Evolutionary conservation across 92 coral and sea anemone genomes (phyloP), one percentile per base, ranked within the genome.

Genomic region (Porites evermanni): DNA sequence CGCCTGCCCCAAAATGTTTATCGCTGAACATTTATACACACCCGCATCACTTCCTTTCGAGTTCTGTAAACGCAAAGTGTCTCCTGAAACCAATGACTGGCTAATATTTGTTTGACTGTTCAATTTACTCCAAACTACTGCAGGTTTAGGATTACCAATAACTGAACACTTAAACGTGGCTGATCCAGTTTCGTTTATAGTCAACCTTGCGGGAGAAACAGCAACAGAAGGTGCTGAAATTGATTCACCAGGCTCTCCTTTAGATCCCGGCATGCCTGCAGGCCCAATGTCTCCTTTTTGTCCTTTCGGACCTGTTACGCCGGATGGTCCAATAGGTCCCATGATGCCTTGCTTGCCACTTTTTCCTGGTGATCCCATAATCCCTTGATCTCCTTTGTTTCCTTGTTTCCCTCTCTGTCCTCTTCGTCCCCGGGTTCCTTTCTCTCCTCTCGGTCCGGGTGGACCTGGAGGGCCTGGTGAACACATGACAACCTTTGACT

Each of bases 201-300:
- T 91, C 83, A 71, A 20, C 9, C 14, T 24, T 58, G 88, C 53
- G 20, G 91, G 88, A 69, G 88, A 86, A 21, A 87, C 77, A 67
- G 67, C 16, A 71, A 91, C 91, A 21, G 75, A 56, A 58, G 93
- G 93, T 75, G 79, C 59, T 53, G 83, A 79, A 16, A 84, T 79
- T 26, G 92, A 84, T 84, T 89, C 72, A 13, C 90, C 90, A 8
- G 80, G 90, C 69, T 87, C 86, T 6, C 89, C 89, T 71, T 69
- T 78, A 0, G 12, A 20, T 83, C 91, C 91, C 87, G 67, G 66
- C 87, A 88, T 72, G 51, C 91, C 87, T 17, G 70, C 70, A 7
- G 66, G 77, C 12, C 87, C 91, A 1, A 56, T 77, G 19, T n/a
- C 63, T 23, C 89, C 85, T 67, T 81, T 67, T 29, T 19, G 18